phyloP scores from a whole-genome alignment of 1,140 invertebrate genomes.

The Heliconius hewitsoni region DNA sequence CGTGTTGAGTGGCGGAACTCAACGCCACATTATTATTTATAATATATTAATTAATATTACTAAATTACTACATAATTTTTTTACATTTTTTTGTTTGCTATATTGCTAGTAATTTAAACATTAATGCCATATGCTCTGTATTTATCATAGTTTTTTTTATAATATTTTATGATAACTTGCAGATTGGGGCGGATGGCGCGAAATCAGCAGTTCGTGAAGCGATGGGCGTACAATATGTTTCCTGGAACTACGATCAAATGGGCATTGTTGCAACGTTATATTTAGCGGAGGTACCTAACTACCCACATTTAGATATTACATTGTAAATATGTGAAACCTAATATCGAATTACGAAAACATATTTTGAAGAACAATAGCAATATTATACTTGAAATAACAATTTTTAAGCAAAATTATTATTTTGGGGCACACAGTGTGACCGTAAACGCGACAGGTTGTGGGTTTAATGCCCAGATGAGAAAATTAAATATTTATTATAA shows the following conservation, averaged over 20 bases:
- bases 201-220: slow-evolving; percentile 91
- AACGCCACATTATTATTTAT: too few relatives aligned
- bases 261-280: slow-evolving; percentile 94
- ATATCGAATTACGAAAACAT: not conserved
- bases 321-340: not conserved
- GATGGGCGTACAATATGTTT: slow-evolving; percentile 90
- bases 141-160: not conserved
- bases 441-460: too few relatives aligned
- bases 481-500: too few relatives aligned
- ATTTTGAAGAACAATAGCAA: not conserved
- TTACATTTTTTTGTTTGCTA: too few relatives aligned
- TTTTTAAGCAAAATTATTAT: too few relatives aligned
- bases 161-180: slow-evolving; percentile 47
- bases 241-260: slow-evolving; percentile 93
- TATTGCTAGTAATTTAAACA: not conserved
- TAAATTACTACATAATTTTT: too few relatives aligned
- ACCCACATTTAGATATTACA: not conserved
- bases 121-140: not conserved
- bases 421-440: too few relatives aligned
- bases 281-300: slow-evolving; percentile 84
- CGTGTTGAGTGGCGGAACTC: too few relatives aligned
- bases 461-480: too few relatives aligned
- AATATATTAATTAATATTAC: too few relatives aligned
- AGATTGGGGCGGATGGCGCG: slow-evolving; percentile 96
- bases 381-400: too few relatives aligned